Conservation (phyloP, 2,888 invertebrate species). For the Iphiclides podalirius region DNA sequence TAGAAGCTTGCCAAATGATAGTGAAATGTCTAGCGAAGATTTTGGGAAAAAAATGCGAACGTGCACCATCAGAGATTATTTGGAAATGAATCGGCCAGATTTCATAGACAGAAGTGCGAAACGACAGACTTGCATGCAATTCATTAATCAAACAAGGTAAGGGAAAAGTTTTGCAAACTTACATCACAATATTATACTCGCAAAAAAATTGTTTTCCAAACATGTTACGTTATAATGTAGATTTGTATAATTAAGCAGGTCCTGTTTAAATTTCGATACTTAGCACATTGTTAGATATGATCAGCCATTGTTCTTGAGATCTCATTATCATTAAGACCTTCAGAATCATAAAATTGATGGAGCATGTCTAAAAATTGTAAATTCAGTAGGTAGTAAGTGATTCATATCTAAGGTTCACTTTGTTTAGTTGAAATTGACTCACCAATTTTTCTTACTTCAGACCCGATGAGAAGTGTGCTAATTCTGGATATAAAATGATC, state of each 20-base stretch:
- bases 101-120: conserved; percentile 76
- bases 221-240: too few species aligned
- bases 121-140: conserved; percentile 60
- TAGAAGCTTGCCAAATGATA: conserved; percentile 55
- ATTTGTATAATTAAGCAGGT: too few species aligned
- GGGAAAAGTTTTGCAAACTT: conserved; percentile 23
- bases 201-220: too few species aligned
- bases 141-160: conserved; percentile 63
- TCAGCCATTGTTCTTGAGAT: too few species aligned
- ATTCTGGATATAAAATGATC: conserved; percentile 60
- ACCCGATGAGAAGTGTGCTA: conserved; percentile 39
- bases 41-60: conserved; percentile 44
- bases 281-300: too few species aligned
- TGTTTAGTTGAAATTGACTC: conserved; percentile 42
- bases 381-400: too few species aligned
- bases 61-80: conserved; percentile 83
- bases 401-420: too few species aligned
- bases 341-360: too few species aligned
- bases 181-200: too few species aligned
- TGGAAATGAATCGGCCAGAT: conserved; percentile 84
- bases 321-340: too few species aligned
- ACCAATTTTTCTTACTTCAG: conserved; percentile 68
- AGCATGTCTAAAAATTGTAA: too few species aligned
- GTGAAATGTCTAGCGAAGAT: conserved; percentile 57
- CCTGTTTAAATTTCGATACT: too few species aligned